These are phyloP conservation scores for Buphagus erythrorhynchus DNA, from an alignment of 2,797 vertebrate genomes.

Conservation along the genomic window DNA sequence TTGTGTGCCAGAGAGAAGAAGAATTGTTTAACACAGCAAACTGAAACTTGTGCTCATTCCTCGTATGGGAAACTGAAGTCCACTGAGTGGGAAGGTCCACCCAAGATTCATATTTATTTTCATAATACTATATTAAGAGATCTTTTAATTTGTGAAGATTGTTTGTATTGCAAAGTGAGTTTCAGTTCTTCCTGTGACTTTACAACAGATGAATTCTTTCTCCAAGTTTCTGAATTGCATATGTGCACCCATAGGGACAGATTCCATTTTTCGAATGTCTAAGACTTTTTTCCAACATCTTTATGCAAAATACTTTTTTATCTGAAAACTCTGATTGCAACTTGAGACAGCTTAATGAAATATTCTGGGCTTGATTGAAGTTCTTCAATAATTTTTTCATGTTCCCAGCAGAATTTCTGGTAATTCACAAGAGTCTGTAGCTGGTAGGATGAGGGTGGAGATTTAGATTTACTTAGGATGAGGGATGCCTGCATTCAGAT, in stretches of 20 bases:
- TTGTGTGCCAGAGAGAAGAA: neutral
- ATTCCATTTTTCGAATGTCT: neutral
- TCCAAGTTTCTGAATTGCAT: neutral
- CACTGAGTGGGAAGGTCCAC: neutral
- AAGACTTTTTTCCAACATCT: neutral
- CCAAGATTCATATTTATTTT: neutral
- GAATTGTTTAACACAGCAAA: neutral
- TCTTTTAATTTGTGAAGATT: neutral
- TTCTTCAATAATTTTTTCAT: neutral
- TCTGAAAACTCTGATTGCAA: neutral
- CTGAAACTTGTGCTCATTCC: neutral
- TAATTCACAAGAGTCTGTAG: neutral
- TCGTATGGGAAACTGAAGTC: fast-evolving
- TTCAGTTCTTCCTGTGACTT: neutral
- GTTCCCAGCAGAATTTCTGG: neutral
- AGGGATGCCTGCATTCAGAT: neutral
- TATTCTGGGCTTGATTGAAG: slow-evolving; percentile 3
- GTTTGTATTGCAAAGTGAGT: neutral
- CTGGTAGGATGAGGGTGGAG: neutral
- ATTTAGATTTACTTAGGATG: neutral
- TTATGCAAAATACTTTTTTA: neutral
- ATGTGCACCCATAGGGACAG: neutral
- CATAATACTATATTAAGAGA: neutral
- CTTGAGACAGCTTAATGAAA: neutral
- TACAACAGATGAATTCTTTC: neutral